These are phyloP conservation scores for Myopa testacea DNA, from an alignment of 2,888 invertebrate genomes.

Conservation along the genomic window DNA sequence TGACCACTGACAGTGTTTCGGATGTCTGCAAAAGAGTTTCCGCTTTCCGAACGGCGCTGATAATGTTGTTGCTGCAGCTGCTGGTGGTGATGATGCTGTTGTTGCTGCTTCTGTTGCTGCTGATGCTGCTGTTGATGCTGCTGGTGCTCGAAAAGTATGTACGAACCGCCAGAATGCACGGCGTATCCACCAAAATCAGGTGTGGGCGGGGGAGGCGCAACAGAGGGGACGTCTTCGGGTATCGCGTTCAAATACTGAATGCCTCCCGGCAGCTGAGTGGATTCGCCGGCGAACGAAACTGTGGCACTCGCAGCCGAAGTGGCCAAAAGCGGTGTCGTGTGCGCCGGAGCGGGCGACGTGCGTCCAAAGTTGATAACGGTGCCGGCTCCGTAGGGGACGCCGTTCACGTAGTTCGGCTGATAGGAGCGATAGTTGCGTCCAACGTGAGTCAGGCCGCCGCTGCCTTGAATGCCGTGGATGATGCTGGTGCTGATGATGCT, in stretches of 20 bases:
- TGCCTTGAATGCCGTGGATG: constrained; percentile 51
- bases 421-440: constrained; percentile 52
- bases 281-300: constrained; percentile 1
- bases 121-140: constrained; percentile 51
- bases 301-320: constrained; percentile 53
- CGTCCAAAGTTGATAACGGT: constrained; percentile 56
- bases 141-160: constrained; percentile 39
- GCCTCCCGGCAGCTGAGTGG: not conserved
- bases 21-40: not conserved
- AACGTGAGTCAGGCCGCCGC: constrained; percentile 49
- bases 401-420: constrained; percentile 45
- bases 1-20: not conserved
- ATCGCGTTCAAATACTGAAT: not conserved
- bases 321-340: constrained; percentile 56
- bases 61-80: constrained; percentile 37
- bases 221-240: not conserved
- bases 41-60: not conserved
- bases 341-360: constrained; percentile 51
- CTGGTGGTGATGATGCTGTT: constrained; percentile 52
- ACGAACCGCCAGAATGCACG: constrained; percentile 31
- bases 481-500: constrained; percentile 47
- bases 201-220: constrained; percentile 12
- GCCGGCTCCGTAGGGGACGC: constrained; percentile 51
- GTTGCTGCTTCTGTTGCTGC: constrained; percentile 52
- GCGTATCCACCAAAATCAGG: constrained; percentile 30